A percentile compares a stretch with the other conserved stretches of the same genome.
These are phyloP conservation scores for Okapia johnstoni DNA, from an alignment of 2,113 vertebrate species.

Conservation along the genomic window DNA sequence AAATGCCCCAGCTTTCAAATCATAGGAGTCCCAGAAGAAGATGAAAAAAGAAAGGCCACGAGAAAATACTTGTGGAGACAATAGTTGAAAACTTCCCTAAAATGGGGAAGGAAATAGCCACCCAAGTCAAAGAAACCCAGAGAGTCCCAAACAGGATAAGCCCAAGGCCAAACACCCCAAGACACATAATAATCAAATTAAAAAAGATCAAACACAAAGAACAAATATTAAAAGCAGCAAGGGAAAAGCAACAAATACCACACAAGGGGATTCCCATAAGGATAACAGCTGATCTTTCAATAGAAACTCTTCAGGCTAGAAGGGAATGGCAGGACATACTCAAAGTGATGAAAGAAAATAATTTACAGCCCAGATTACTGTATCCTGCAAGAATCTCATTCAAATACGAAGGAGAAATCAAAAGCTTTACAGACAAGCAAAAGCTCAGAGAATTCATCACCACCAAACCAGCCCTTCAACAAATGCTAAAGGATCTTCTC, in stretches of 20 bases:
- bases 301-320: not conserved
- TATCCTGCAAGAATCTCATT: not conserved
- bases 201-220: not conserved
- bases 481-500: not conserved
- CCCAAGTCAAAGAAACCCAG: not conserved
- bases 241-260: not conserved
- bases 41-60: not conserved
- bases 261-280: not conserved
- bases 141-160: not conserved
- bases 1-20: not conserved
- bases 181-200: not conserved
- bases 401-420: not conserved
- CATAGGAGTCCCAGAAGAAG: not conserved
- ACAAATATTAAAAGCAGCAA: not conserved
- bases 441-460: not conserved
- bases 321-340: not conserved
- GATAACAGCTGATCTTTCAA: not conserved
- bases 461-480: not conserved
- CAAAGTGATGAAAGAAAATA: not conserved
- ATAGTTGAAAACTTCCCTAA: not conserved
- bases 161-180: not conserved
- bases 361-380: not conserved
- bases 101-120: not conserved
- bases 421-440: not conserved
- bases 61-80: not conserved